phyloP scores from a whole-genome alignment of 30 jellyfish, hydroid and myxozoan genomes.

The Aurelia aurita region DNA sequence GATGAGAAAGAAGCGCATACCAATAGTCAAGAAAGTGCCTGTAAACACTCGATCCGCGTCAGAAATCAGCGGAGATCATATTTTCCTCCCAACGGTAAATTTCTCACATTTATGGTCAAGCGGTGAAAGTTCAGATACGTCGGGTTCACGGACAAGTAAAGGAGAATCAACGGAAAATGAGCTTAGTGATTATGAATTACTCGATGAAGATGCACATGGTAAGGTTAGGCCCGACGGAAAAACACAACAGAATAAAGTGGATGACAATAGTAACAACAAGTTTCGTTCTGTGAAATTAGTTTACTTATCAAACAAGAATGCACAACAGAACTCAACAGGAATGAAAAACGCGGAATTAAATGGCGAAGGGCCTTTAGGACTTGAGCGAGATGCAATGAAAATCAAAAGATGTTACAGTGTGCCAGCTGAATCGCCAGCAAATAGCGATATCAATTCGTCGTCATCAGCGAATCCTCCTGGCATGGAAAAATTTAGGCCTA shows the following conservation, averaged over 20 bases:
- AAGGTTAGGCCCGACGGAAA: background rate
- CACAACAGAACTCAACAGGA: too few relatives aligned
- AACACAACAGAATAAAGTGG: background rate
- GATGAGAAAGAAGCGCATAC: conserved; percentile 9
- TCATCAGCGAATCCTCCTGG: too few relatives aligned
- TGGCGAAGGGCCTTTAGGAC: too few relatives aligned
- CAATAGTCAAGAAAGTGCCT: background rate
- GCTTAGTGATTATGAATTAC: conserved; percentile 34
- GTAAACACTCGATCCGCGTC: background rate
- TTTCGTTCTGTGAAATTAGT: background rate
- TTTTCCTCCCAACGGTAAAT: too few relatives aligned
- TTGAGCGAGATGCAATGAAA: background rate
- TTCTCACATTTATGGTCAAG: background rate
- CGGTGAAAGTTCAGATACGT: conserved; percentile 11
- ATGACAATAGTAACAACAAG: background rate
- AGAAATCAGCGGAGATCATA: background rate
- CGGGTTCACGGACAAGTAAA: conserved; percentile 2
- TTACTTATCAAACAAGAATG: background rate
- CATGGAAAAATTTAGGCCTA: background rate
- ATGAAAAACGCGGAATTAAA: too few relatives aligned
- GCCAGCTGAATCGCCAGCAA: background rate
- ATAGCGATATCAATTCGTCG: background rate
- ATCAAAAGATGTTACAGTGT: background rate
- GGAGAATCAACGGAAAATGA: conserved; percentile 41
- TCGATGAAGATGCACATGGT: background rate